Base-by-base conservation (phyloP, 1,140 invertebrate genomes). In the Ceratosolen fusciceps region DNA sequence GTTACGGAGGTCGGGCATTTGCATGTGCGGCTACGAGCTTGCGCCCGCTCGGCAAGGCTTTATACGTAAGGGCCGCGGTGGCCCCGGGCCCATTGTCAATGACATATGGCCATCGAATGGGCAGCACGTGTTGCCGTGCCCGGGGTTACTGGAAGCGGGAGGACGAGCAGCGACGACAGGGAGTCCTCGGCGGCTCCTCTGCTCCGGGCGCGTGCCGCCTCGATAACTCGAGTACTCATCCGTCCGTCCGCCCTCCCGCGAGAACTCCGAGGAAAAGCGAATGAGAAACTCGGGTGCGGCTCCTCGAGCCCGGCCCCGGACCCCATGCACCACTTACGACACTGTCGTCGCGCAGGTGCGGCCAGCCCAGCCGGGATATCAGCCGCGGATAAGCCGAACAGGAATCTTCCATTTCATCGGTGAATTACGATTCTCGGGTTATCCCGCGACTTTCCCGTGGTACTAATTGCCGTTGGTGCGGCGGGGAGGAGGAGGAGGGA, bases 81-180 rank as follows among this genome's bases (percentile, higher is more conserved):
- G n/a, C 9, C 21, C 19, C 60, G 62, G 43, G 70, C 58, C 81
- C 81, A 86, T 85, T 85, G 85, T 85, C 84, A 85, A 80, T 84
- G 84, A 85, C 84, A 85, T 82, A 87, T 87, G 86, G 85, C 85
- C 84, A 80, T 86, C 85, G 83, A 87, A 85, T 86, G 83, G 83
- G 70, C 80, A 84, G 83, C 82, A 86, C 83, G 85, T 85, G 84
- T 83, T 67, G 0, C 12, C 21, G 0, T 7, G 34, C 9, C 29
- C 12, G 34, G 26, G n/a, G n/a, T n/a, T n/a, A n/a, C n/a, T n/a
- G n/a, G n/a, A n/a, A 54, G 19, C 10, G 37, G 19, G 34, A 62
- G 54, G 56, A 21, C 49, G 49, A 14, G 49, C 43, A 47, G 43
- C 16, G 43, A 9, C 43, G 43, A 47, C 43, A 16, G 43, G 43